These are phyloP conservation scores for Labroides dimidiatus DNA, from an alignment of 2,797 vertebrate genomes.

Conservation along the genomic window DNA sequence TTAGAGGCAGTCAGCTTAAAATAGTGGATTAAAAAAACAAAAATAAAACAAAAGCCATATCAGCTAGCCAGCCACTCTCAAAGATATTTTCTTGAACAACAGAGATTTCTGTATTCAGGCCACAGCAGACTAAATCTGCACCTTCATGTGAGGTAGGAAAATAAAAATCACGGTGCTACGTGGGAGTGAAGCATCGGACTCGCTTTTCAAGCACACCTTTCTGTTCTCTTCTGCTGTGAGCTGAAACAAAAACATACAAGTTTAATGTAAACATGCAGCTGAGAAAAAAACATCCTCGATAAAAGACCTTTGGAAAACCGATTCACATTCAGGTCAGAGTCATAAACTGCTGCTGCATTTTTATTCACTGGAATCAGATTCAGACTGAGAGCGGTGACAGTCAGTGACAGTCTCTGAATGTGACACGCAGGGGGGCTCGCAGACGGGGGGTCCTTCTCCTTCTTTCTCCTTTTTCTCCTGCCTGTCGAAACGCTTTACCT, in stretches of 20 bases:
- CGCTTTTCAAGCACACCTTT: slow-evolving; percentile 33
- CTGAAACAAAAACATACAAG: slow-evolving; percentile 10
- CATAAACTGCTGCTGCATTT: slow-evolving; percentile 18
- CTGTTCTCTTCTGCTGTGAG: slow-evolving; percentile 15
- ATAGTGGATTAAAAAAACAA: too few relatives aligned
- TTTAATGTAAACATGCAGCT: slow-evolving; percentile 45
- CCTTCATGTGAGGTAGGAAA: slow-evolving; percentile 17
- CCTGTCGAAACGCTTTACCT: slow-evolving; percentile 36
- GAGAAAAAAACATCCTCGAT: slow-evolving; percentile 27
- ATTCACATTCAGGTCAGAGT: slow-evolving; percentile 57
- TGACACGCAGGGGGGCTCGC: slow-evolving; percentile 33
- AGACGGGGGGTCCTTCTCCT: slow-evolving; percentile 21
- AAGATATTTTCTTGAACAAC: too few relatives aligned
- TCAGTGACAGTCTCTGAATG: slow-evolving; percentile 22
- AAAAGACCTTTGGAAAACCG: slow-evolving; percentile 22
- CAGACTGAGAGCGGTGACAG: slow-evolving; percentile 25
- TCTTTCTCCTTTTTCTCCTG: slow-evolving; percentile 5
- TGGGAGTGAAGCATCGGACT: slow-evolving; percentile 45
- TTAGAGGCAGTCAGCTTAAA: too few relatives aligned
- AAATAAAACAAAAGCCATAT: too few relatives aligned
- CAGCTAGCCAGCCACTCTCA: too few relatives aligned
- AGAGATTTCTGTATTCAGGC: too few relatives aligned
- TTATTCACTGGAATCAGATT: slow-evolving; percentile 13
- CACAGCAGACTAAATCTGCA: not conserved
- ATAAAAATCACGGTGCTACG: slow-evolving; percentile 29